Conservation (phyloP, 2,797 vertebrate genomes). For the Myripristis jacobus region DNA sequence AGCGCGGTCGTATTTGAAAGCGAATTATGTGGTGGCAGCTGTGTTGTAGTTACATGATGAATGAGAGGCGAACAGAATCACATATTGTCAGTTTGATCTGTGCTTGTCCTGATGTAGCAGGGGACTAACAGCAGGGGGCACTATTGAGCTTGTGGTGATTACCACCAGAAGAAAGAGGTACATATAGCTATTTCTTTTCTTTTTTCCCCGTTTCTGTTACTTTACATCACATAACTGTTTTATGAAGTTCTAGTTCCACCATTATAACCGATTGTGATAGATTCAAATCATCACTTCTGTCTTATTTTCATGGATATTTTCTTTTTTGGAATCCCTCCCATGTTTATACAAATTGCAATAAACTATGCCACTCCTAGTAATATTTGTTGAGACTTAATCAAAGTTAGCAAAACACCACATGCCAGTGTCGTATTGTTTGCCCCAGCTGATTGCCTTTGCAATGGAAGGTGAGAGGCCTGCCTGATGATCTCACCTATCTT, state of each 20-base stretch:
- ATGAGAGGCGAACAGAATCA: constrained; percentile 33
- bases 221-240: too few relatives aligned
- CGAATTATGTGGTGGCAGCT: constrained; percentile 41
- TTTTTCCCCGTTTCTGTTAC: too few relatives aligned
- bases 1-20: constrained; percentile 37
- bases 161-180: constrained; percentile 5
- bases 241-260: too few relatives aligned
- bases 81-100: constrained; percentile 36
- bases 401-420: neutral
- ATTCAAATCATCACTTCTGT: too few relatives aligned
- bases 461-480: constrained; percentile 17
- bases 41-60: constrained; percentile 42
- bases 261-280: too few relatives aligned
- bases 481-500: constrained; percentile 6
- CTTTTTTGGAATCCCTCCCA: too few relatives aligned
- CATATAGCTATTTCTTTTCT: neutral
- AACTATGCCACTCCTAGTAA: neutral
- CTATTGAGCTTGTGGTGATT: constrained; percentile 64
- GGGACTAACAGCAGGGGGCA: constrained; percentile 77
- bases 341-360: too few relatives aligned
- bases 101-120: constrained; percentile 29
- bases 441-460: constrained; percentile 1
- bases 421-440: neutral
- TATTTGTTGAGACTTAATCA: too few relatives aligned
- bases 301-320: too few relatives aligned